Evolutionary conservation across 2,113 vertebrate species (phyloP).

Genomic region (Urocolius indicus): DNA sequence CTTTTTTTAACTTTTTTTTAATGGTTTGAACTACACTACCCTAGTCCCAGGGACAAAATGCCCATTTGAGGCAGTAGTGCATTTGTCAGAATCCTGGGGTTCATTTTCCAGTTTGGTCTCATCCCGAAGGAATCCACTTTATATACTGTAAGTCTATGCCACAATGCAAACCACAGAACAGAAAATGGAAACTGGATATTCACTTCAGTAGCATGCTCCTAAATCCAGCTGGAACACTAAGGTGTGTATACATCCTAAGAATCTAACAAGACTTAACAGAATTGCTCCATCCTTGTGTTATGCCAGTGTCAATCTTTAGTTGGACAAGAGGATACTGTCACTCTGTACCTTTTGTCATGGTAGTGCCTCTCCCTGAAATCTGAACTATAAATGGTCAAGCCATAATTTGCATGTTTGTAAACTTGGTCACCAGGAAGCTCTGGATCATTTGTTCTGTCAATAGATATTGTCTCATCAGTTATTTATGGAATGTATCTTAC

Average conservation of each 20-base stretch:
- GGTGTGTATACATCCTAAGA: not conserved
- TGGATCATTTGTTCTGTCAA: not conserved
- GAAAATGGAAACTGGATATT: not conserved
- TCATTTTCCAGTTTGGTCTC: not conserved
- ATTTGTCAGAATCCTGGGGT: not conserved
- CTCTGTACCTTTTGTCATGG: not conserved
- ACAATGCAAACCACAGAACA: not conserved
- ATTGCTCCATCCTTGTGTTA: not conserved
- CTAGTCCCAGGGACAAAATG: not conserved
- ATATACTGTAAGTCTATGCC: not conserved
- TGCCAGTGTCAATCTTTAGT: not conserved
- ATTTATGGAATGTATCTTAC: not conserved
- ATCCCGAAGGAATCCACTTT: not conserved
- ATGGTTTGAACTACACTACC: not conserved
- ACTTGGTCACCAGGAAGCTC: not conserved
- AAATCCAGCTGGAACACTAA: not conserved
- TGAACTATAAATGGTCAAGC: rapidly evolving
- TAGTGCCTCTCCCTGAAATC: not conserved
- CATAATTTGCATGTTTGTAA: not conserved
- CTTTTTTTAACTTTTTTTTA: not conserved
- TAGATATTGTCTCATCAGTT: not conserved
- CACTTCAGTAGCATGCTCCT: not conserved
- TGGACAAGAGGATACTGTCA: not conserved
- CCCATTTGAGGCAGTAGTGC: not conserved
- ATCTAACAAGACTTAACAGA: not conserved